Evolutionary conservation across 2,797 vertebrate genomes (phyloP).

Genomic region (Micropoecilia bifurca): DNA sequence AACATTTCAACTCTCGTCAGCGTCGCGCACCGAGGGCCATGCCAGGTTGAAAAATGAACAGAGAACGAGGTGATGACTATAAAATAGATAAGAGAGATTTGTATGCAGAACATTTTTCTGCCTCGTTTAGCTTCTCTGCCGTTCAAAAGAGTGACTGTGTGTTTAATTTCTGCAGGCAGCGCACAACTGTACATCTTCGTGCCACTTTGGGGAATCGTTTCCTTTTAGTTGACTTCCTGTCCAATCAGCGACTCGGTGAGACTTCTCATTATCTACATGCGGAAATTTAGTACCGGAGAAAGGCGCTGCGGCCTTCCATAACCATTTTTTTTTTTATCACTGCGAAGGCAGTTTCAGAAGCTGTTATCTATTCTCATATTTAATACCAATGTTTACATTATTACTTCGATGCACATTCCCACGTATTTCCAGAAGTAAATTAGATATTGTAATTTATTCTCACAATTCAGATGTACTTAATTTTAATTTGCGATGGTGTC

Average conservation of each 20-base stretch:
- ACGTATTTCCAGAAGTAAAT: constrained; percentile 31
- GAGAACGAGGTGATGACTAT: constrained; percentile 6
- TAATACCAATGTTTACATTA: constrained; percentile 21
- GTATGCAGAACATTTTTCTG: constrained; percentile 35
- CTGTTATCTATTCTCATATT: constrained; percentile 23
- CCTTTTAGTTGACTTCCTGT: constrained; percentile 50
- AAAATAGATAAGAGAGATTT: constrained; percentile 20
- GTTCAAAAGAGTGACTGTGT: constrained; percentile 63
- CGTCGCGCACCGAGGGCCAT: constrained; percentile 1
- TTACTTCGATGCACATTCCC: constrained; percentile 40
- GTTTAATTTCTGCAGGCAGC: constrained; percentile 70
- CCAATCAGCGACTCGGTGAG: constrained; percentile 48
- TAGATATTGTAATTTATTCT: constrained; percentile 33
- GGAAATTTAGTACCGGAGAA: constrained; percentile 50
- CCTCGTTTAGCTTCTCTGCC: constrained; percentile 47
- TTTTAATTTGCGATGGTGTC: constrained; percentile 41
- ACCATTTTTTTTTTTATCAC: constrained; percentile 20
- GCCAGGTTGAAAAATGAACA: background rate
- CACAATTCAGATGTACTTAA: constrained; percentile 40
- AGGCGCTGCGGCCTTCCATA: constrained; percentile 39
- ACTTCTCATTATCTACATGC: constrained; percentile 50
- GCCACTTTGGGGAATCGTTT: constrained; percentile 59
- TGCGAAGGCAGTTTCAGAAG: constrained; percentile 27
- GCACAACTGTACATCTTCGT: constrained; percentile 73
- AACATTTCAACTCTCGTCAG: constrained; percentile 8